phyloP scores from a whole-genome alignment of 2,888 invertebrate species.

The Lottia scabra region DNA sequence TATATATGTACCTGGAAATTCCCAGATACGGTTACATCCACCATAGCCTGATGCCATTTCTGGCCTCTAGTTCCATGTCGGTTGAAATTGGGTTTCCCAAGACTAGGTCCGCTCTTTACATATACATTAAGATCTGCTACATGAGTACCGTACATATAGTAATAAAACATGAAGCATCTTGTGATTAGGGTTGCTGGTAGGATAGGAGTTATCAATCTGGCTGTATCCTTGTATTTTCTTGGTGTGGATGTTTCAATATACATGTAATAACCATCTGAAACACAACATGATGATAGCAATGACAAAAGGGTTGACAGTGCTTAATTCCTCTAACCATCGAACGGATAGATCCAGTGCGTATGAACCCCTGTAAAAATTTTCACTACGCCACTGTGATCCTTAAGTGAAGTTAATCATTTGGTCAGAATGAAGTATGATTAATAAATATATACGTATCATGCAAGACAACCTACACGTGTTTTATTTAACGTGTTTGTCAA shows the following conservation, averaged over 20 bases:
- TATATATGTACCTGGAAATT: conserved; percentile 43
- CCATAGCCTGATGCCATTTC: conserved; percentile 47
- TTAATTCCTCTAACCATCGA: no score
- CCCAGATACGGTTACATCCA: conserved; percentile 39
- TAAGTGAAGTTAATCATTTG: no score
- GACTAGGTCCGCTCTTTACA: conserved; percentile 36
- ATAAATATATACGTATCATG: no score
- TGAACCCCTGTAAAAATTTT: no score
- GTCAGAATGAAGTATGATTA: no score
- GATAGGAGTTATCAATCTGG: conserved; percentile 43
- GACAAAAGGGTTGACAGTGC: no score
- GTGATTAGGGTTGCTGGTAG: conserved; percentile 14
- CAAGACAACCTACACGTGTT: no score
- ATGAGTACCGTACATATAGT: conserved; percentile 60
- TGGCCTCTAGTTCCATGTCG: conserved; percentile 48
- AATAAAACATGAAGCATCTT: conserved; percentile 58
- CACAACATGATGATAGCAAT: background rate
- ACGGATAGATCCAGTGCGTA: no score
- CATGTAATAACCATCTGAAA: conserved; percentile 52
- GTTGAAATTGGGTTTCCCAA: conserved; percentile 45
- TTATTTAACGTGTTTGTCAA: no score
- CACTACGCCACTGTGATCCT: no score
- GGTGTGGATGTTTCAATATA: conserved; percentile 55
- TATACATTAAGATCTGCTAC: conserved; percentile 58
- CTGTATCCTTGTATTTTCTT: conserved; percentile 42